A percentile compares a stretch with the other conserved stretches of the same genome.
Evolutionary conservation across 2,797 vertebrate genomes (phyloP).

Genomic region (Trachops cirrhosus): DNA sequence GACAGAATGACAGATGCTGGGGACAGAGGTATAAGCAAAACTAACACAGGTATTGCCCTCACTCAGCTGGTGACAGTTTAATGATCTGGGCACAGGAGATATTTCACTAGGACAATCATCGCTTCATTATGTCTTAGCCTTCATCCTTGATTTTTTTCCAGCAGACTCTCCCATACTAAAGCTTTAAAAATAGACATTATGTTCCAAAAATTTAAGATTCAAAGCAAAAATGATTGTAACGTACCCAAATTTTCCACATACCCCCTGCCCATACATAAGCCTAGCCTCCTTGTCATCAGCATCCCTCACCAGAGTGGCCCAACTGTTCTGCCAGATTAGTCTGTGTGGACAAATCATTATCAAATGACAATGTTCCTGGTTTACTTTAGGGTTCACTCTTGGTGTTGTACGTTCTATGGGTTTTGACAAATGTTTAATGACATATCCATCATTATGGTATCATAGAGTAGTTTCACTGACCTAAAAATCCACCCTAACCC

Average conservation of each 20-base stretch:
- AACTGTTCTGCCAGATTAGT: not conserved
- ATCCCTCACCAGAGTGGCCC: not conserved
- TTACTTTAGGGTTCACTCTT: not conserved
- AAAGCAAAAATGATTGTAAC: not conserved
- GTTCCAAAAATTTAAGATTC: not conserved
- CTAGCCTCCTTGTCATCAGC: too few relatives aligned
- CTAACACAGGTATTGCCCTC: not conserved
- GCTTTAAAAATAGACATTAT: not conserved
- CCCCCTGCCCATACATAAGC: rapidly evolving
- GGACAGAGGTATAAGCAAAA: not conserved
- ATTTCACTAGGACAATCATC: not conserved
- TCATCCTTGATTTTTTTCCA: not conserved
- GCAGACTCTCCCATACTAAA: not conserved
- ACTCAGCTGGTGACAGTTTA: not conserved
- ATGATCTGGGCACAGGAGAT: not conserved
- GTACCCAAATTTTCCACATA: not conserved
- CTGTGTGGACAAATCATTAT: not conserved
- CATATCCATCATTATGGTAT: not conserved
- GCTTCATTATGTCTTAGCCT: not conserved
- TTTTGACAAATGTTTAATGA: not conserved
- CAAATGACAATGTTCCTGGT: not conserved
- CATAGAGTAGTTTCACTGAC: not conserved
- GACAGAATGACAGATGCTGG: not conserved
- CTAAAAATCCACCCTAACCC: not conserved
- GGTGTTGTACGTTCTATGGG: not conserved